These are phyloP conservation scores for Stomatorhinus ivindoensis DNA, from an alignment of 2,113 vertebrate species.

Conservation along the genomic window DNA sequence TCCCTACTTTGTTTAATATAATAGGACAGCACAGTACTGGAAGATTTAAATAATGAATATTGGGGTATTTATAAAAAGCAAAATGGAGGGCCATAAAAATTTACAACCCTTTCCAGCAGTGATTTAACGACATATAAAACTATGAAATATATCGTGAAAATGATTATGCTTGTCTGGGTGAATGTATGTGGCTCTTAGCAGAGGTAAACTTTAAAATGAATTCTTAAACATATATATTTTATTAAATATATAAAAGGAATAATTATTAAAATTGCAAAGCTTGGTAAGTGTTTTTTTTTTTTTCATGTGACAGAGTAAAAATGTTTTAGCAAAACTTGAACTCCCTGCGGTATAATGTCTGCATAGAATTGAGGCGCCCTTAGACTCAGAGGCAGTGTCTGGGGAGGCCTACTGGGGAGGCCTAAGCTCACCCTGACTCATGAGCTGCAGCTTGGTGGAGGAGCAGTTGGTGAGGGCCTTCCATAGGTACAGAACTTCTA, in stretches of 20 bases:
- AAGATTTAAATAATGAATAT: neutral
- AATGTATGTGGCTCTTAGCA: neutral
- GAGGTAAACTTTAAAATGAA: neutral
- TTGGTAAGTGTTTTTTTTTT: neutral
- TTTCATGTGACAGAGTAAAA: neutral
- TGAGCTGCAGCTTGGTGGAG: constrained; percentile 86
- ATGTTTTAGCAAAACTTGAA: neutral
- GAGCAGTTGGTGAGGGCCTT: constrained; percentile 95
- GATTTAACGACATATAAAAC: neutral
- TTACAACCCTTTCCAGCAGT: neutral
- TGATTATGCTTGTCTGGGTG: neutral
- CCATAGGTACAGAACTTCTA: constrained; percentile 95
- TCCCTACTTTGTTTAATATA: neutral
- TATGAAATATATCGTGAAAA: neutral
- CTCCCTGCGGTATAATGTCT: neutral
- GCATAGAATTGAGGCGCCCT: neutral
- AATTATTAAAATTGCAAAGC: neutral
- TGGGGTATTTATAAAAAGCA: neutral
- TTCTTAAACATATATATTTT: neutral
- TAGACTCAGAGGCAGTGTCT: neutral
- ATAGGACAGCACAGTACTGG: neutral
- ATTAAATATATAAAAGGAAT: neutral
- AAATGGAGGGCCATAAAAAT: neutral
- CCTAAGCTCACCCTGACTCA: constrained; percentile 81
- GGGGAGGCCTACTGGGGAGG: neutral